Conservation (phyloP, 2,888 invertebrate species). For the Papilio gigon region DNA sequence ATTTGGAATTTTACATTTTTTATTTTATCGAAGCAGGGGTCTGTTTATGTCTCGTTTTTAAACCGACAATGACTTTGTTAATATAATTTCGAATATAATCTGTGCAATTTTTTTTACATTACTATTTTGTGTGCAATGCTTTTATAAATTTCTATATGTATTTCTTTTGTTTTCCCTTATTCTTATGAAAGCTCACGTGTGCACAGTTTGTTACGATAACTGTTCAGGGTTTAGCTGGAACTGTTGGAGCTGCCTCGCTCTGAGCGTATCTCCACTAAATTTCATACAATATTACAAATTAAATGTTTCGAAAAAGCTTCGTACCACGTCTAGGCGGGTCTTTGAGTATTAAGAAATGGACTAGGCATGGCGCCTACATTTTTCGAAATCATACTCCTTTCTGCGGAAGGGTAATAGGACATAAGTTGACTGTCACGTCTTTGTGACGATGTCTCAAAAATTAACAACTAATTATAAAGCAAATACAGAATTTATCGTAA, state of each 20-base stretch:
- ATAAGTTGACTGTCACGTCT: no score
- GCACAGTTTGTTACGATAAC: slow-evolving; percentile 32
- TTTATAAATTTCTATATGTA: neutral
- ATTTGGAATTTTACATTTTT: no score
- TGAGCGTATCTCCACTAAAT: slow-evolving; percentile 51
- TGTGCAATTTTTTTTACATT: neutral
- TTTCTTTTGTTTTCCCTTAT: neutral
- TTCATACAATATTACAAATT: slow-evolving; percentile 53
- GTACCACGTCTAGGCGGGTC: slow-evolving; percentile 27
- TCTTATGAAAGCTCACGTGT: slow-evolving; percentile 17
- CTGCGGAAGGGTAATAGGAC: neutral
- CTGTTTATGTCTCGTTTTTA: no score
- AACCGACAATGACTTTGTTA: no score
- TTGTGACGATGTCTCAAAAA: neutral
- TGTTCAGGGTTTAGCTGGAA: slow-evolving; percentile 33
- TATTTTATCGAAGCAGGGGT: no score
- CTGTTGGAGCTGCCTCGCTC: slow-evolving; percentile 44
- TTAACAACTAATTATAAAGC: neutral
- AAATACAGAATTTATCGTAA: neutral
- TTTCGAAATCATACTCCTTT: neutral
- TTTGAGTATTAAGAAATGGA: neutral
- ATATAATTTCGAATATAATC: no score
- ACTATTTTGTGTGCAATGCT: neutral
- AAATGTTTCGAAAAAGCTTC: slow-evolving; percentile 30
- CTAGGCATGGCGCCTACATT: neutral